These are phyloP conservation scores for Gymnarchus niloticus DNA, from an alignment of 2,113 vertebrate species.

Conservation along the genomic window DNA sequence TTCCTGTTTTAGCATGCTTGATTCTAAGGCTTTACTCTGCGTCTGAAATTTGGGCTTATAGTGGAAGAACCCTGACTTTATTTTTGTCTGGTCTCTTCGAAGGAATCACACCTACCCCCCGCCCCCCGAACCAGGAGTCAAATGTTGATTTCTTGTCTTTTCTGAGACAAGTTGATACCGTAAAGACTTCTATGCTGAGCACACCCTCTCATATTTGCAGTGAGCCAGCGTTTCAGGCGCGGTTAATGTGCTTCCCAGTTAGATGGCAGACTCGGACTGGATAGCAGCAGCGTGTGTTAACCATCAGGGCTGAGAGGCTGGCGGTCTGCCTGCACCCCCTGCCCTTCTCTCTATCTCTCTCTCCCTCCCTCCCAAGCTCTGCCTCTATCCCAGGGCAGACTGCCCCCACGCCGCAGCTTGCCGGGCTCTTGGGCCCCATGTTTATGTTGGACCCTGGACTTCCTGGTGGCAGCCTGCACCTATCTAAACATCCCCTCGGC, in stretches of 20 bases:
- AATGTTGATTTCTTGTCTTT: background rate
- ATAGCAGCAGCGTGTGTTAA: background rate
- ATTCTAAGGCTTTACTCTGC: too few relatives aligned
- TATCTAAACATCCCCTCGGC: conserved; percentile 63
- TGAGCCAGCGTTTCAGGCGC: too few relatives aligned
- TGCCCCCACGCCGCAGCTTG: conserved; percentile 49
- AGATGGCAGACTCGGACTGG: background rate
- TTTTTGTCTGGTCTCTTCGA: background rate
- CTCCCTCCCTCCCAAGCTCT: background rate
- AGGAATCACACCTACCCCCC: background rate
- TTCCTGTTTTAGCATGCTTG: too few relatives aligned
- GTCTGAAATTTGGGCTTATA: too few relatives aligned
- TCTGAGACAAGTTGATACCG: too few relatives aligned
- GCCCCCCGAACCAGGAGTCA: background rate
- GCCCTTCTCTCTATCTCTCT: background rate
- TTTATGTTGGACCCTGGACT: conserved; percentile 74
- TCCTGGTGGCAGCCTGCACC: conserved; percentile 77
- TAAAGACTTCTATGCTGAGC: background rate
- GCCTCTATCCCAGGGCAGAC: background rate
- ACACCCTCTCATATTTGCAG: background rate
- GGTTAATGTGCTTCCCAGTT: background rate
- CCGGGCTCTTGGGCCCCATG: conserved; percentile 66
- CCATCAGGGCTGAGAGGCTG: background rate
- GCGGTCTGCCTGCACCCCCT: background rate
- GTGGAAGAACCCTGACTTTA: too few relatives aligned